Percentiles rank a stretch among this genome's conserved stretches.
phyloP scores from a whole-genome alignment of 1,140 invertebrate genomes.

The Hypsibius dujardini region DNA sequence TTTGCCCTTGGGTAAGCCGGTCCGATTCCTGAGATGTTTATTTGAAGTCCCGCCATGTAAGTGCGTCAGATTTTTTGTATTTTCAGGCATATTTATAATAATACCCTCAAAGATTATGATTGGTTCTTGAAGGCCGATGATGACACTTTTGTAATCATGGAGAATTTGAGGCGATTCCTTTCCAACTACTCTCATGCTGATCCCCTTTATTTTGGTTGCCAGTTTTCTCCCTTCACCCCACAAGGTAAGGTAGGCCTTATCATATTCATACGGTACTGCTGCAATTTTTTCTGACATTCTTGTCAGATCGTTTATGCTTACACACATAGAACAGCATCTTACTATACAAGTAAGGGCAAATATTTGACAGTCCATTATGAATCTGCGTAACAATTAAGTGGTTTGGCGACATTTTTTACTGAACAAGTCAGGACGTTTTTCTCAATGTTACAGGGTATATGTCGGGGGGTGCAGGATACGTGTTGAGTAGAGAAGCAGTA shows the following conservation, averaged over 20 bases:
- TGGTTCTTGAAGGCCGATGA: conserved; percentile 91
- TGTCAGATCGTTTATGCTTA: no score
- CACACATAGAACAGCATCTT: no score
- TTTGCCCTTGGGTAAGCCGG: not conserved
- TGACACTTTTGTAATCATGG: conserved; percentile 55
- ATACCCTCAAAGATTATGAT: conserved; percentile 58
- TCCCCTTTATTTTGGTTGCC: not conserved
- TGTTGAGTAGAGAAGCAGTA: conserved; percentile 25
- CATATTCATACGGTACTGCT: no score
- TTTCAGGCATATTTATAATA: conserved; percentile 33
- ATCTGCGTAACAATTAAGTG: no score
- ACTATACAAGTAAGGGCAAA: no score
- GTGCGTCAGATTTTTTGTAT: not conserved
- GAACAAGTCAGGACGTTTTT: not conserved
- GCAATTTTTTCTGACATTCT: no score
- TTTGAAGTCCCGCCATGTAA: not conserved
- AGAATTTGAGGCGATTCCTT: conserved; percentile 34
- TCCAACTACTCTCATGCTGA: conserved; percentile 21
- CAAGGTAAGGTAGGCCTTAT: not conserved
- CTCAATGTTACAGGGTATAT: conserved; percentile 25
- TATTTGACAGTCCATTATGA: no score
- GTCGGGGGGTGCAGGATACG: conserved; percentile 30
- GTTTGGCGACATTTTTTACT: not conserved
- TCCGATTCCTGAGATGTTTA: not conserved
- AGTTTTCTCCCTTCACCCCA: not conserved